These are phyloP conservation scores for Sesia bembeciformis DNA, from an alignment of 2,888 invertebrate genomes.

Conservation along the genomic window DNA sequence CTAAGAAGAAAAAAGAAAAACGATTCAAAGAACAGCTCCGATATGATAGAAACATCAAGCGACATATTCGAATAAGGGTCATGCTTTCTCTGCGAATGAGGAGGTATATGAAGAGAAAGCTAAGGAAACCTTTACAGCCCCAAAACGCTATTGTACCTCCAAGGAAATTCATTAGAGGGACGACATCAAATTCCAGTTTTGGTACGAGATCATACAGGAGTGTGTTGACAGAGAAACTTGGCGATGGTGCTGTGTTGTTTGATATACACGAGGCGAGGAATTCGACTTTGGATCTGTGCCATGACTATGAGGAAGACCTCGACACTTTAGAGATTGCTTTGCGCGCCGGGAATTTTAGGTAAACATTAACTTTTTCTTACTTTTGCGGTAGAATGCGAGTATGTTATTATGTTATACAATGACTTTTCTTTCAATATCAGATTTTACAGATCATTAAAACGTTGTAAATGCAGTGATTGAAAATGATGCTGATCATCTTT, in stretches of 20 bases:
- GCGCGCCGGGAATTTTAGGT: conserved; percentile 73
- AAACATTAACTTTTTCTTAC: conserved; percentile 8
- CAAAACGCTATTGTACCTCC: conserved; percentile 47
- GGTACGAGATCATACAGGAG: conserved; percentile 58
- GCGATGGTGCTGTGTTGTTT: conserved; percentile 57
- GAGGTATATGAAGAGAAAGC: conserved; percentile 57
- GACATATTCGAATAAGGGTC: conserved; percentile 78
- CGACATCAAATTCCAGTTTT: conserved; percentile 48
- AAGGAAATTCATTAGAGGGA: conserved; percentile 45
- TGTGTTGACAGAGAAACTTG: conserved; percentile 54
- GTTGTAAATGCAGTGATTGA: too few relatives aligned
- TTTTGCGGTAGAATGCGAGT: not conserved
- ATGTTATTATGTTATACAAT: too few relatives aligned
- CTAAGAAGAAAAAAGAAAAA: conserved; percentile 40
- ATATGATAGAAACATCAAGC: conserved; percentile 75
- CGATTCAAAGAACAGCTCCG: conserved; percentile 62
- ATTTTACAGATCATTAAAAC: too few relatives aligned
- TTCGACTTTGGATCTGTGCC: conserved; percentile 58
- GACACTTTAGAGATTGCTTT: conserved; percentile 63
- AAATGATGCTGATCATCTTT: too few relatives aligned
- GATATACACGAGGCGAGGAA: conserved; percentile 67
- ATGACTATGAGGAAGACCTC: conserved; percentile 62
- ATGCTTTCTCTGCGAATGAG: conserved; percentile 79
- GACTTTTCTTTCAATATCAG: too few relatives aligned
- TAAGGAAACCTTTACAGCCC: conserved; percentile 32